A percentile compares a stretch with the other conserved stretches of the same genome.
phyloP scores from a whole-genome alignment of 2,113 vertebrate species.

The Poeciliopsis retropinna region DNA sequence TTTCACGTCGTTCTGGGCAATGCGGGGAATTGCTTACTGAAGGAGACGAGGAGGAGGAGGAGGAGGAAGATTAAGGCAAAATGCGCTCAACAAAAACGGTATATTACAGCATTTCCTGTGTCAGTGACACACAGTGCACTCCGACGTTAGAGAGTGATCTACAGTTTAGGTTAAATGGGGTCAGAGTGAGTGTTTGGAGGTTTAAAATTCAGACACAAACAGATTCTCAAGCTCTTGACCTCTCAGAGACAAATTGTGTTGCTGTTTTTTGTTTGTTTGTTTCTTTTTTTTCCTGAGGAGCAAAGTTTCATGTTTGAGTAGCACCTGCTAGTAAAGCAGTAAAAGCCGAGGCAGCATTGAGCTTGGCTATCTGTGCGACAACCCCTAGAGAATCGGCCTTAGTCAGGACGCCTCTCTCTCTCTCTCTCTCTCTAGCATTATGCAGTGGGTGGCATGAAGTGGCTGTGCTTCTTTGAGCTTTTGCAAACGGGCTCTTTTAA shows the following conservation, averaged over 20 bases:
- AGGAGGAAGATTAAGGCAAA: conserved; percentile 30
- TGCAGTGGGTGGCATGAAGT: conserved; percentile 37
- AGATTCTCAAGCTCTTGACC: not conserved
- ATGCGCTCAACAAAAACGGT: conserved; percentile 20
- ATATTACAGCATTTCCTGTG: conserved; percentile 41
- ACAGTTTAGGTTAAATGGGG: conserved; percentile 2
- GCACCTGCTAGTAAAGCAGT: not conserved
- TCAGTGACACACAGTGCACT: conserved; percentile 21
- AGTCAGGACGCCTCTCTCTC: too few relatives aligned
- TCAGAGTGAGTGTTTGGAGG: conserved; percentile 3
- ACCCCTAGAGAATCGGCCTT: not conserved
- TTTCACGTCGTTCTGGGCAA: conserved; percentile 39
- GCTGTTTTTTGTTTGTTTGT: not conserved
- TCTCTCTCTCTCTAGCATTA: conserved; percentile 7
- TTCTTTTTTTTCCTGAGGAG: not conserved
- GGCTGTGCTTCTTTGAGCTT: conserved; percentile 31
- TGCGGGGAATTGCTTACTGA: conserved; percentile 50
- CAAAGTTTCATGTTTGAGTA: not conserved
- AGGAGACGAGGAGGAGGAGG: conserved; percentile 25
- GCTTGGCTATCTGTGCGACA: conserved; percentile 14
- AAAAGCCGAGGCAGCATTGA: conserved; percentile 9
- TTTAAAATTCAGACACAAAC: not conserved
- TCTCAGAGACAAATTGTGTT: not conserved
- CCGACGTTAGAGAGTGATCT: conserved; percentile 5
- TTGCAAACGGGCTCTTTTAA: conserved; percentile 33